phyloP scores from a whole-genome alignment of 2,113 vertebrate species.

The Pontoporia blainvillei region DNA sequence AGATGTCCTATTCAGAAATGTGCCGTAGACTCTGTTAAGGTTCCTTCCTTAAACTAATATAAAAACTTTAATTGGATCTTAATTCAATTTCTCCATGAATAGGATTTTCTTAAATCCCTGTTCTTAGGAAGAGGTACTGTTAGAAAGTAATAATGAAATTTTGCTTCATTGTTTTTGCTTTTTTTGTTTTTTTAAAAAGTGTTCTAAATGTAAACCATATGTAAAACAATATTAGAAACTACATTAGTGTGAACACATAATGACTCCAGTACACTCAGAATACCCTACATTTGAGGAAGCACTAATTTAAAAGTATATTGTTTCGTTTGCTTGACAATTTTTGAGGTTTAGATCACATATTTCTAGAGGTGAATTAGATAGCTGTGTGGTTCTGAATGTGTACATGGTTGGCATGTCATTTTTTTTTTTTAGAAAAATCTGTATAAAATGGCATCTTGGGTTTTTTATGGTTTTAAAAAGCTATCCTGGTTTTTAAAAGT shows the following conservation, averaged over 20 bases:
- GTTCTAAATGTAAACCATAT: background rate
- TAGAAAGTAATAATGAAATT: background rate
- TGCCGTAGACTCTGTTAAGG: background rate
- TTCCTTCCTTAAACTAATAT: slow-evolving; percentile 6
- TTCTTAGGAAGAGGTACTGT: background rate
- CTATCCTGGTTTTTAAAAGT: background rate
- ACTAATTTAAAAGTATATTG: background rate
- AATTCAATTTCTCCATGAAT: background rate
- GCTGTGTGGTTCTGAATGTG: background rate
- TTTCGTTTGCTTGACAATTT: background rate
- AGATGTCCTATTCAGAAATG: background rate
- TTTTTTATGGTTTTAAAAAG: slow-evolving; percentile 7
- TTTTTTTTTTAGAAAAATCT: background rate
- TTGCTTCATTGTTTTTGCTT: background rate
- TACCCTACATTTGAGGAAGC: background rate
- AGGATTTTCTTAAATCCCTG: background rate
- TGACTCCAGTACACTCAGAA: background rate
- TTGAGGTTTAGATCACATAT: background rate
- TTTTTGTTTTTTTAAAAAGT: background rate
- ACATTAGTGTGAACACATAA: background rate
- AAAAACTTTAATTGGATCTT: slow-evolving; percentile 37
- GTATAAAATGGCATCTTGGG: background rate
- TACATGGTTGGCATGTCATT: background rate
- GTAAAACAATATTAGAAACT: background rate
- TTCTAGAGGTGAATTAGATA: background rate